Base-by-base conservation (phyloP, 1,140 invertebrate species). In the Meteorus sp. region DNA sequence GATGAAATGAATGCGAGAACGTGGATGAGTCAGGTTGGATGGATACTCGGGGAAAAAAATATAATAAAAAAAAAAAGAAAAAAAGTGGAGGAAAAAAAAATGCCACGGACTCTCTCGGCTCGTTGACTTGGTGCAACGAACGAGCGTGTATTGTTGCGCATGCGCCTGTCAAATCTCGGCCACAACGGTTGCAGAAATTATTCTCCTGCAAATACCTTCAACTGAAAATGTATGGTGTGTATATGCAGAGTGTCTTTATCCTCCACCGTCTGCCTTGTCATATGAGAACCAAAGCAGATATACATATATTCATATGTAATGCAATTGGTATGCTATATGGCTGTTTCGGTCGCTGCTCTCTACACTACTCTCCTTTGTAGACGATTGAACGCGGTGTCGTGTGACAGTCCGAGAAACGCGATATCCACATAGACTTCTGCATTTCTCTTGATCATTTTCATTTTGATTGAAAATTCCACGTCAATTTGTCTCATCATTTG, bases 371-470 rank as follows among this genome's bases (percentile, higher is more conserved):
- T 53, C 19, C 23, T 41, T 53, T 41, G 51, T 53, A 41, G 37
- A 43, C 51, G 50, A 52, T 53, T 37, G 41, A 17, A 5, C 7
- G 29, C 51, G 35, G 33, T 53, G 51, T 53, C 51, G 51, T 37
- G 37, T 53, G 51, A 53, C 51, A 53, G 48, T 20, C 29, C 31
- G 48, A 51, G 51, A 53, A 53, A 53, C 22, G 22, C 23, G 51
- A 53, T 53, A 53, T 53, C 9, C 22, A 22, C 35, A 17, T 15
- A 51, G 3, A 35, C n/a, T 25, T 11, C 19, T 41, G 37, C 31
- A 52, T 52, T n/a, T 52, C 33, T 52, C 50, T 52, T 19, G 20
- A 52, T 52, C 27, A n/a, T n/a, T n/a, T n/a, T n/a, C n/a, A n/a
- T n/a, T n/a, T n/a, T n/a, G n/a, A 31, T 52, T 17, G 31, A 39